Evolutionary conservation across 2,888 invertebrate species (phyloP).

Genomic region (Drosophila multiciliata): DNA sequence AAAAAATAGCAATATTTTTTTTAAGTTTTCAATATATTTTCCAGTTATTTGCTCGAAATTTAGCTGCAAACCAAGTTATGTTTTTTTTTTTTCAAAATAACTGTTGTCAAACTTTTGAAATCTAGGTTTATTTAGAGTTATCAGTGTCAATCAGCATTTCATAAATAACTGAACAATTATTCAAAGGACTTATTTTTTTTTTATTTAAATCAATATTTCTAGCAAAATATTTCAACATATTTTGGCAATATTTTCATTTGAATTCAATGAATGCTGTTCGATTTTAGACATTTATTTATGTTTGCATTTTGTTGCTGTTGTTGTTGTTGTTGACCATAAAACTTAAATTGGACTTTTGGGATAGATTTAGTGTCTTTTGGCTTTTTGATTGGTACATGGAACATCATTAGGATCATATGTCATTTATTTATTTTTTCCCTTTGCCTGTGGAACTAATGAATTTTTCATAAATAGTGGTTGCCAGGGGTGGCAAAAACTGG

Average conservation of each 20-base stretch:
- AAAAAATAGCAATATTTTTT: neutral
- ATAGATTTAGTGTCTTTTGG: conserved; percentile 8
- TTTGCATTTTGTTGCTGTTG: conserved; percentile 2
- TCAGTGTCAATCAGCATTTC: neutral
- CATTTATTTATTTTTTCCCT: conserved; percentile 23
- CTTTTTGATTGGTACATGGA: conserved; percentile 32
- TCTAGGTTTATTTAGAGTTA: neutral
- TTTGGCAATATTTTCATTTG: neutral
- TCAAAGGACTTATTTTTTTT: neutral
- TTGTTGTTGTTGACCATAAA: conserved; percentile 39
- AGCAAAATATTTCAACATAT: neutral
- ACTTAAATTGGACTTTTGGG: conserved; percentile 34
- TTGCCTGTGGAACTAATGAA: conserved; percentile 60
- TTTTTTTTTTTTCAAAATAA: too few relatives aligned
- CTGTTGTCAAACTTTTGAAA: neutral
- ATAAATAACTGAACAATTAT: neutral
- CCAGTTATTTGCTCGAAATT: neutral
- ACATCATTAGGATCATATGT: conserved; percentile 75
- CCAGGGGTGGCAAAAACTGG: conserved; percentile 26
- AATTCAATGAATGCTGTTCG: conserved; percentile 11
- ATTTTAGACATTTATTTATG: neutral
- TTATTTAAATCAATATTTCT: neutral
- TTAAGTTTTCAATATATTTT: neutral
- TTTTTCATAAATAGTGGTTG: conserved; percentile 74
- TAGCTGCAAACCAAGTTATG: too few relatives aligned